phyloP scores from a whole-genome alignment of 1,140 invertebrate genomes.

The Megalopta genalis region DNA sequence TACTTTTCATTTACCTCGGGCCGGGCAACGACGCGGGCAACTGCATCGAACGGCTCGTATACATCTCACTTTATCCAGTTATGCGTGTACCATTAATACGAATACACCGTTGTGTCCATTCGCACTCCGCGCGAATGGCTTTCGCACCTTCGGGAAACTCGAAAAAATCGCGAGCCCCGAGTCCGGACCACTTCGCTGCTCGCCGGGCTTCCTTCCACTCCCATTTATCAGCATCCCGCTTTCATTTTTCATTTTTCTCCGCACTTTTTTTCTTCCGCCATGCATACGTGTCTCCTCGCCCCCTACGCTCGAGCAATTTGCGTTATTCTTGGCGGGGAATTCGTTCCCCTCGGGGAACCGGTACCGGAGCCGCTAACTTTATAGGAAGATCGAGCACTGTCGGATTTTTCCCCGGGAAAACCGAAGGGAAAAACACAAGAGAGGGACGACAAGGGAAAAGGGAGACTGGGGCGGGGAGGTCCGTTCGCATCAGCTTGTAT shows the following conservation, averaged over 20 bases:
- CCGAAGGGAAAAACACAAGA: neutral
- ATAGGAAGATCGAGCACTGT: slow-evolving; percentile 34
- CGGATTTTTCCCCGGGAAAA: slow-evolving; percentile 19
- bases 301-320: slow-evolving; percentile 21
- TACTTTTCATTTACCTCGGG: neutral
- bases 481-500: neutral
- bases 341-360: slow-evolving; percentile 5
- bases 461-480: too few relatives aligned
- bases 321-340: slow-evolving; percentile 9
- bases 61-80: neutral
- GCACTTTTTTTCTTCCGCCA: neutral
- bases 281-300: neutral
- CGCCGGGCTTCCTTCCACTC: neutral
- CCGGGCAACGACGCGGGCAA: too few relatives aligned
- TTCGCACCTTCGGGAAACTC: slow-evolving; percentile 9
- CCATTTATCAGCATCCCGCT: slow-evolving; percentile 1
- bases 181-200: neutral
- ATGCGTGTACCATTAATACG: neutral
- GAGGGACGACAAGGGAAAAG: neutral
- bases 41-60: neutral
- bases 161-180: neutral
- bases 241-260: slow-evolving; percentile 20
- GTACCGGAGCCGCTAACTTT: slow-evolving; percentile 23
- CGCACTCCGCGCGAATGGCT: neutral
- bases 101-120: neutral